Evolutionary conservation across 1,140 invertebrate species (phyloP), one percentile per base, ranked within the genome.

Genomic region (Polypedilum vanderplanki): DNA sequence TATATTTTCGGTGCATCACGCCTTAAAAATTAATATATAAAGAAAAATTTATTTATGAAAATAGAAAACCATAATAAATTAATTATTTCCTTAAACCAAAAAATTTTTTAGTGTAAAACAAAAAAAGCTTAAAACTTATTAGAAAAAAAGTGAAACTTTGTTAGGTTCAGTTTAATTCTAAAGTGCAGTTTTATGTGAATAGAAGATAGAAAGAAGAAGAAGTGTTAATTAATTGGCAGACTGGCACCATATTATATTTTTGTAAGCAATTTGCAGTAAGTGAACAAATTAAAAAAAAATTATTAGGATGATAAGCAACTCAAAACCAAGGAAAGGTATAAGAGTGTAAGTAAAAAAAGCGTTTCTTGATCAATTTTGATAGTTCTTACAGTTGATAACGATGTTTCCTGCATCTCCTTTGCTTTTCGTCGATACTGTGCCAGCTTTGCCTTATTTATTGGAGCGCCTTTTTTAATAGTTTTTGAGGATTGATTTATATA

Each of bases 381-480:
- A 12, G 7, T n/a, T 57, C 87, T 89, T 88, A 88, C 87, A 86
- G 87, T 83, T 78, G 85, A 90, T 81, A 92, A 85, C 75, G 90
- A 89, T 73, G 90, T 91, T 85, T 92, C 90, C 83, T 90, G 89
- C 78, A 90, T 87, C 84, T 87, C 85, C 81, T 86, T 87, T 81
- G 87, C 87, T 78, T 85, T 86, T 79, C 87, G 84, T 84, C 81
- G 84, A 79, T 89, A 89, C 83, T 90, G 90, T 80, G 88, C 89
- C 84, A 92, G 84, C 85, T 90, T 90, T 84, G 89, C 88, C 82
- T 87, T 89, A 85, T 91, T 91, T 83, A 91, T 90, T 76, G 90
- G 90, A 77, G 90, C 89, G 81, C 90, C 90, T 92, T 7, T 70
- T 57, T 57, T 57, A 15, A n/a, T n/a, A n/a, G n/a, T 15, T 57